Evolutionary conservation across 2,888 invertebrate species (phyloP).

Genomic region (Cryptocephalus primarius): DNA sequence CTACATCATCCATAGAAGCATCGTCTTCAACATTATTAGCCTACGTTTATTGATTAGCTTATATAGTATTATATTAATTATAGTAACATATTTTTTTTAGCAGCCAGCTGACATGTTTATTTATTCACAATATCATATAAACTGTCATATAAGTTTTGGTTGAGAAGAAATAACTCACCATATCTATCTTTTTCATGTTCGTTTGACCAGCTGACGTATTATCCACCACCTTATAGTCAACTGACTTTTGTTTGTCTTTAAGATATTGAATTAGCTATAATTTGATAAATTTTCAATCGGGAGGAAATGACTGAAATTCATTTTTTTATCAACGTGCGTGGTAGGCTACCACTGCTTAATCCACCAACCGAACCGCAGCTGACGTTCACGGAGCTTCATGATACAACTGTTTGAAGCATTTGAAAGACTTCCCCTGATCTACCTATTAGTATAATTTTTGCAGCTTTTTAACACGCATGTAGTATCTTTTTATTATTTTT

Average conservation of each 20-base stretch:
- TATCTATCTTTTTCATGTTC: not conserved
- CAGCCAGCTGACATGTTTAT: not conserved
- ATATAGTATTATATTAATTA: not conserved
- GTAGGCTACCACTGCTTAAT: conserved; percentile 2
- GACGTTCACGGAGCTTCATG: conserved; percentile 1
- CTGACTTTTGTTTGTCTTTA: not conserved
- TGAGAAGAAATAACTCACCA: not conserved
- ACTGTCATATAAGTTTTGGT: not conserved
- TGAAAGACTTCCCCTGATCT: not conserved
- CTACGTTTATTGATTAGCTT: too few relatives aligned
- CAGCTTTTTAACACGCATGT: too few relatives aligned
- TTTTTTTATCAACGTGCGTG: not conserved
- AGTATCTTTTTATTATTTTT: too few relatives aligned
- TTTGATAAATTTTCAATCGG: conserved; percentile 1
- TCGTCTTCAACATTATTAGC: too few relatives aligned
- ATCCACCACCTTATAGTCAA: not conserved
- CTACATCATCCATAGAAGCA: too few relatives aligned
- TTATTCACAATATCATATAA: conserved; percentile 1
- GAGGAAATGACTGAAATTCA: not conserved
- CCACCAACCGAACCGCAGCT: conserved; percentile 4
- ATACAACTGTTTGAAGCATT: not conserved
- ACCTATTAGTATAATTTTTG: not conserved
- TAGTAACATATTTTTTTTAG: not conserved
- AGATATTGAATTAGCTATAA: not conserved
- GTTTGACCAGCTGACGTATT: conserved; percentile 1